A percentile compares a stretch with the other conserved stretches of the same genome.
These are phyloP conservation scores for Moxostoma hubbsi DNA, from an alignment of 2,797 vertebrate genomes.

Conservation along the genomic window DNA sequence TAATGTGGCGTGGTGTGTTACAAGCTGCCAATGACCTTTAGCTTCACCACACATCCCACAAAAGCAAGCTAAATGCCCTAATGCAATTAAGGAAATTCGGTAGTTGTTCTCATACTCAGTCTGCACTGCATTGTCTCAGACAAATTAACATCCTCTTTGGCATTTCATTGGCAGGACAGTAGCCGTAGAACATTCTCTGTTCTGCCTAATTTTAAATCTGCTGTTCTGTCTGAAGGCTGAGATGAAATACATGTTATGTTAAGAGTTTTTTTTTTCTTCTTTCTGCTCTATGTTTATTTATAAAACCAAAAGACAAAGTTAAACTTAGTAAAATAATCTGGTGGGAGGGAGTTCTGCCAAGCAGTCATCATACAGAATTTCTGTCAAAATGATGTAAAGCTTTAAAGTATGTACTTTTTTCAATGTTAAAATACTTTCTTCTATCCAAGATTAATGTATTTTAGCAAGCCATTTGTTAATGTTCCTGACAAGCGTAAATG, in stretches of 20 bases:
- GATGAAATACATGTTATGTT: slow-evolving; percentile 16
- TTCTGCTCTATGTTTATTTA: not conserved
- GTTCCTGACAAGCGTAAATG: no score
- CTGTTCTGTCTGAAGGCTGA: not conserved
- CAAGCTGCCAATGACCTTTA: slow-evolving; percentile 50
- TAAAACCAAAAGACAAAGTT: slow-evolving; percentile 6
- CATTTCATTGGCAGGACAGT: slow-evolving; percentile 39
- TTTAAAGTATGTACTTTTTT: not conserved
- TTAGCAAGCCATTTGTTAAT: no score
- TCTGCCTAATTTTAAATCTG: slow-evolving; percentile 35
- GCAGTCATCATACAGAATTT: not conserved
- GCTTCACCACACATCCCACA: slow-evolving; percentile 30
- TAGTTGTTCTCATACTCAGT: slow-evolving; percentile 36
- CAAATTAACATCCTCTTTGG: slow-evolving; percentile 33
- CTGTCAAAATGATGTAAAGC: not conserved
- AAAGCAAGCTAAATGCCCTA: slow-evolving; percentile 24
- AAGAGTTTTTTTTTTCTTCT: not conserved
- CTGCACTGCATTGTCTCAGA: slow-evolving; percentile 16
- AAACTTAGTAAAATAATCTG: not conserved
- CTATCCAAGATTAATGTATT: no score
- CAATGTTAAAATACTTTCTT: no score
- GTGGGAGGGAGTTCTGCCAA: not conserved
- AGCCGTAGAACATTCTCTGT: slow-evolving; percentile 8
- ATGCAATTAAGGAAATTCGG: slow-evolving; percentile 50
- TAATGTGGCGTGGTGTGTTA: slow-evolving; percentile 54